A percentile compares a stretch with the other conserved stretches of the same genome.
These are phyloP conservation scores for Melinaea marsaeus DNA, from an alignment of 2,888 invertebrate genomes.

Conservation along the genomic window DNA sequence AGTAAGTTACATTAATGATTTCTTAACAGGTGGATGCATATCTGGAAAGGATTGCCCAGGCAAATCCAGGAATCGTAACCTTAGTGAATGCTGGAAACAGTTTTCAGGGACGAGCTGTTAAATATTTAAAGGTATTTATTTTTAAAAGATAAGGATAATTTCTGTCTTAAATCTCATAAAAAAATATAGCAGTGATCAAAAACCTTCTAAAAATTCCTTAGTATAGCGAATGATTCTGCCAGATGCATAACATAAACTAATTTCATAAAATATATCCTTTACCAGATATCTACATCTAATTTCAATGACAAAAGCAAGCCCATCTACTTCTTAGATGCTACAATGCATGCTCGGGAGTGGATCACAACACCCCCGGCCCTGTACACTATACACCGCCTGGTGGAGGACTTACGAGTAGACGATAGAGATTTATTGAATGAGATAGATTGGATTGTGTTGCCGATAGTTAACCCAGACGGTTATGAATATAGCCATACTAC, in stretches of 20 bases:
- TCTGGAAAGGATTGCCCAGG: conserved; percentile 60
- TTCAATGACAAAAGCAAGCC: conserved; percentile 59
- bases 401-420: conserved; percentile 62
- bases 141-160: background rate
- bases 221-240: background rate
- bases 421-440: conserved; percentile 69
- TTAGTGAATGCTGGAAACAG: conserved; percentile 78
- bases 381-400: conserved; percentile 78
- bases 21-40: conserved; percentile 68
- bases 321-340: conserved; percentile 75
- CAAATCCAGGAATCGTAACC: conserved; percentile 72
- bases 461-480: conserved; percentile 84
- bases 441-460: conserved; percentile 82
- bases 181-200: too few relatives aligned
- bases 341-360: conserved; percentile 84
- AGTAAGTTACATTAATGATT: too few relatives aligned
- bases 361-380: conserved; percentile 79
- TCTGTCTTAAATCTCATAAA: background rate
- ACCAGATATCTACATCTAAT: conserved; percentile 77
- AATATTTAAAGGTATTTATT: conserved; percentile 70
- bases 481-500: conserved; percentile 79
- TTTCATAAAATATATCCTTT: background rate
- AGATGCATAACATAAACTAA: background rate
- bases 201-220: too few relatives aligned
- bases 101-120: conserved; percentile 77